These are phyloP conservation scores for Gadus macrocephalus DNA, from an alignment of 2,113 vertebrate genomes.

Conservation along the genomic window DNA sequence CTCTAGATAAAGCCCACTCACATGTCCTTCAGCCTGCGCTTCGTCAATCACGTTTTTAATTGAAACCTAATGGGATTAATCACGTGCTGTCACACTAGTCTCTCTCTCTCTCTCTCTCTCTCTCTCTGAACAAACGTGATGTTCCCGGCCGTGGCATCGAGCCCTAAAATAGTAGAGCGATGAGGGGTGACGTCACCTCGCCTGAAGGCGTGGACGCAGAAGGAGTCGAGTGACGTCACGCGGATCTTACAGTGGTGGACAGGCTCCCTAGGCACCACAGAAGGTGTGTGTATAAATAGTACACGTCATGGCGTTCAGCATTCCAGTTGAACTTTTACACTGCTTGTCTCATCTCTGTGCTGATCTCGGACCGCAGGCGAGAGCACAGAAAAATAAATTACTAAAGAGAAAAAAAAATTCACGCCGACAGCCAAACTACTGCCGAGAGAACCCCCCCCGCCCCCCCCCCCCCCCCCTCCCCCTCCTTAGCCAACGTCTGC, in stretches of 20 bases:
- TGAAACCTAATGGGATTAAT: slow-evolving; percentile 61
- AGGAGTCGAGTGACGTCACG: no score
- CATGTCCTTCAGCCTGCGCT: slow-evolving; percentile 48
- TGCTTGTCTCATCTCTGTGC: no score
- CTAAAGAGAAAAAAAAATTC: no score
- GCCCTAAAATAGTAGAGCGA: background rate
- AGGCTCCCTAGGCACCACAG: no score
- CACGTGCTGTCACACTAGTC: slow-evolving; percentile 43
- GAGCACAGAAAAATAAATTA: no score
- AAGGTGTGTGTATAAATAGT: background rate
- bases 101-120: slow-evolving; percentile 10
- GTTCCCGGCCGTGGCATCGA: no score
- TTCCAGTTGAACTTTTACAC: background rate
- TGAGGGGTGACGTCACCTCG: background rate
- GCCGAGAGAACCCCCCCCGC: no score
- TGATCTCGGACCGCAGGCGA: no score
- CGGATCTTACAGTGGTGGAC: no score
- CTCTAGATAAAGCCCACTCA: slow-evolving; percentile 1
- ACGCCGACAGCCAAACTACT: no score
- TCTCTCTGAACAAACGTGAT: no score
- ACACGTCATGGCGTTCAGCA: background rate
- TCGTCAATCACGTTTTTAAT: slow-evolving; percentile 58
- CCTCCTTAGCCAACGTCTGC: slow-evolving; percentile 29
- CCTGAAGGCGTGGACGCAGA: slow-evolving; percentile 1
- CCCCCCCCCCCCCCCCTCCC: no score